A percentile compares a stretch with the other conserved stretches of the same genome.
These are phyloP conservation scores for Apamea sordens DNA, from an alignment of 2,888 invertebrate species.

Conservation along the genomic window DNA sequence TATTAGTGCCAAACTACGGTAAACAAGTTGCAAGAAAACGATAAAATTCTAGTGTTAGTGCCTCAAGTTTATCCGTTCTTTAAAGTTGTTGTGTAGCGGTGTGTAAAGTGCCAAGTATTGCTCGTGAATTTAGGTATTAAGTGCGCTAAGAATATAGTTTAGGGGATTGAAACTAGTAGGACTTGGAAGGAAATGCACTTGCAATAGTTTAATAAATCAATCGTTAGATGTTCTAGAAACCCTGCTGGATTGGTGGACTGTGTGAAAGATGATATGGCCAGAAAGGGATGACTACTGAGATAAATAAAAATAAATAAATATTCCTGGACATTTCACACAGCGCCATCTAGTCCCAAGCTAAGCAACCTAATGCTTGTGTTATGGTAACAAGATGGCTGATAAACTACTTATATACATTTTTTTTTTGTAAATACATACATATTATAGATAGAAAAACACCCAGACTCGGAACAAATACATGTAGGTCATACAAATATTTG, in stretches of 20 bases:
- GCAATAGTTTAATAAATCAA: not conserved
- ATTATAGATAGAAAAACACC: too few species aligned
- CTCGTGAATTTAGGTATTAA: conserved; percentile 56
- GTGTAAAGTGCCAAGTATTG: conserved; percentile 50
- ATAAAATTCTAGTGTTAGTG: conserved; percentile 68
- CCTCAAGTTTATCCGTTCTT: conserved; percentile 60
- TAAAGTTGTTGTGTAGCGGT: conserved; percentile 57
- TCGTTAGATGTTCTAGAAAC: not conserved
- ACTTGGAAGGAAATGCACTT: not conserved
- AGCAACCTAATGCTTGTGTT: too few species aligned
- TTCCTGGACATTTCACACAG: too few species aligned
- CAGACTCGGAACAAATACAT: too few species aligned
- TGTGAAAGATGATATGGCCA: not conserved
- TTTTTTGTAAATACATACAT: too few species aligned
- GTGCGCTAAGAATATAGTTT: conserved; percentile 36
- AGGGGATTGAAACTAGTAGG: not conserved
- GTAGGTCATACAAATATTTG: too few species aligned
- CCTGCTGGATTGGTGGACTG: not conserved
- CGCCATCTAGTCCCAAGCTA: too few species aligned
- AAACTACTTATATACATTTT: too few species aligned
- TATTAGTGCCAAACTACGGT: conserved; percentile 58
- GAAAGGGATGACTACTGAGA: not conserved
- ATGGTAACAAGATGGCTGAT: too few species aligned
- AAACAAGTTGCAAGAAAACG: conserved; percentile 63
- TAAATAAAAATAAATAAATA: too few species aligned